phyloP scores from a whole-genome alignment of 2,113 vertebrate genomes.

The Labrus mixtus region DNA sequence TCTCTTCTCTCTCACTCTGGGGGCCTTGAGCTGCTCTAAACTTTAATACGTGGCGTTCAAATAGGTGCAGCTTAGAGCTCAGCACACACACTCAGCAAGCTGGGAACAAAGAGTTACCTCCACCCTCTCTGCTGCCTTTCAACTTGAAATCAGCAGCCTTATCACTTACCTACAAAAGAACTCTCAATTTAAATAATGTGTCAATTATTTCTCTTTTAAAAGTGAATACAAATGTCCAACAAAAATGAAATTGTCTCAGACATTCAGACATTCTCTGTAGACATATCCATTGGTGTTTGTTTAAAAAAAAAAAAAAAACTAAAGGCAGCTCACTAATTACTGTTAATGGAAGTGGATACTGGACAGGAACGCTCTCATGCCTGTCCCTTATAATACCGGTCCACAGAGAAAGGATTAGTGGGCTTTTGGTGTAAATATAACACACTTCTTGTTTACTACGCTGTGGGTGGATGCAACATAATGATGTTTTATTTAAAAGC shows the following conservation, averaged over 20 bases:
- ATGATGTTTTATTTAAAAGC: conserved; percentile 6
- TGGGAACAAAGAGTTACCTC: conserved; percentile 78
- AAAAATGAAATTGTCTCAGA: neutral
- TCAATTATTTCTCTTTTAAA: conserved; percentile 27
- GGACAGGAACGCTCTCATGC: conserved; percentile 51
- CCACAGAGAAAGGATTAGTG: conserved; percentile 64
- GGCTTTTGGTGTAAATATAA: conserved; percentile 71
- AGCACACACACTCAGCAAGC: conserved; percentile 66
- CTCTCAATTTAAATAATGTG: conserved; percentile 55
- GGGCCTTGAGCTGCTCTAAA: conserved; percentile 75
- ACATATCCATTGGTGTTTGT: conserved; percentile 3
- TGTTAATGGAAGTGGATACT: conserved; percentile 56
- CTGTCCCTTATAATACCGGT: conserved; percentile 56
- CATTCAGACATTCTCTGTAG: neutral
- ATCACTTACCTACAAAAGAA: conserved; percentile 60
- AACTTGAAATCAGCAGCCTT: conserved; percentile 72
- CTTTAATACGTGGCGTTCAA: conserved; percentile 78
- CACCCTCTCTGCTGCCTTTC: conserved; percentile 72
- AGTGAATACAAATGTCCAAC: neutral
- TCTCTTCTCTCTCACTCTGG: conserved; percentile 59
- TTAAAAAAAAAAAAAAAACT: conserved; percentile 19
- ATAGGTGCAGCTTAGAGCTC: conserved; percentile 74
- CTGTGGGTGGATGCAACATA: conserved; percentile 13
- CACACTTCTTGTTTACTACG: conserved; percentile 69
- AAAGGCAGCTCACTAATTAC: conserved; percentile 32